Conservation (phyloP, 2,888 invertebrate genomes). For the Acanthosepion lycidas region DNA sequence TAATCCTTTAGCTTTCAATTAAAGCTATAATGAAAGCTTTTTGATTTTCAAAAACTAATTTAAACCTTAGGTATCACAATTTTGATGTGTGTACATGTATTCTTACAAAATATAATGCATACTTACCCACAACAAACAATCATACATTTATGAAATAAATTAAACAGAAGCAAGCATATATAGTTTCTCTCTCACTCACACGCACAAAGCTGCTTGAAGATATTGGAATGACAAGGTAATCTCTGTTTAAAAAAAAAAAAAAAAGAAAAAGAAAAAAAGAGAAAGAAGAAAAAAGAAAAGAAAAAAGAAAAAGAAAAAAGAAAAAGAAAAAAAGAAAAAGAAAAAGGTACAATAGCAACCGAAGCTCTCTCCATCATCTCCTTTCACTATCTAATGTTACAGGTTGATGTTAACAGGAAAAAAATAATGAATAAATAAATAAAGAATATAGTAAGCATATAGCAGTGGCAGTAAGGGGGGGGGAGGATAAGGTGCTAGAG, state of each 20-base stretch:
- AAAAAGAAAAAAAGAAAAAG: background rate
- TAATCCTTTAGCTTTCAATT: too few relatives aligned
- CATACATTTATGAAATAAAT: too few relatives aligned
- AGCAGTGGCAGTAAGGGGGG: background rate
- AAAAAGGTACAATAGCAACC: too few relatives aligned
- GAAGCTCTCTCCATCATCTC: background rate
- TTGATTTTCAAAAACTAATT: too few relatives aligned
- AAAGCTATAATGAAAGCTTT: too few relatives aligned
- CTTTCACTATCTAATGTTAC: background rate
- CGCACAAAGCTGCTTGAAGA: background rate
- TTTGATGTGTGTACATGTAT: too few relatives aligned
- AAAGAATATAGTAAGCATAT: background rate
- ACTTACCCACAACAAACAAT: too few relatives aligned
- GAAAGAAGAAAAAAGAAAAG: too few relatives aligned
- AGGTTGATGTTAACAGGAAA: slow-evolving; percentile 7
- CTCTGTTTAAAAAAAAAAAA: background rate
- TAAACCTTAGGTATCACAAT: too few relatives aligned
- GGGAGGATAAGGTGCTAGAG: background rate
- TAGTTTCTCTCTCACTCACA: background rate
- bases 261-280: too few relatives aligned
- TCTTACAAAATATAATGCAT: too few relatives aligned
- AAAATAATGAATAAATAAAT: background rate
- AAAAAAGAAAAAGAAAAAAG: background rate
- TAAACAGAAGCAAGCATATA: too few relatives aligned
- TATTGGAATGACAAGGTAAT: background rate